A percentile compares a stretch with the other conserved stretches of the same genome.
Conservation (phyloP, 2,113 vertebrate genomes). For the Platanista minor region DNA sequence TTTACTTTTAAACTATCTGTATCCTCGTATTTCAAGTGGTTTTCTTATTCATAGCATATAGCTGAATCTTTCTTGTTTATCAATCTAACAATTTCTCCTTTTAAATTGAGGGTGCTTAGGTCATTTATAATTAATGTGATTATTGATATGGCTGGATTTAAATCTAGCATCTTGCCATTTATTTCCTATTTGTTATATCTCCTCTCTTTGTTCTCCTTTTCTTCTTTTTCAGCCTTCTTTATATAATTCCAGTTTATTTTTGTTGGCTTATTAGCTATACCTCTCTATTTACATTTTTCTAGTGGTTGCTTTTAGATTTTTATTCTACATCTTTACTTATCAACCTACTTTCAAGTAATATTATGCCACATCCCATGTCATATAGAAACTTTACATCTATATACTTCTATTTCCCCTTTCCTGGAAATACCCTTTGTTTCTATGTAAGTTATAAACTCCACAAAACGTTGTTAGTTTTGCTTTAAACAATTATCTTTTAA, state of each 20-base stretch:
- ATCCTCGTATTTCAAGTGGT: neutral
- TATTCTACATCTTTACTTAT: neutral
- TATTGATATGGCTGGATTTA: neutral
- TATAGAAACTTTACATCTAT: neutral
- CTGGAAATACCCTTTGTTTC: neutral
- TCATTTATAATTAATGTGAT: neutral
- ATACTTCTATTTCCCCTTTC: neutral
- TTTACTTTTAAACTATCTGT: neutral
- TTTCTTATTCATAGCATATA: neutral
- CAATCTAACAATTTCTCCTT: neutral
- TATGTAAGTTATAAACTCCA: neutral
- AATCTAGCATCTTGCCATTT: too few relatives aligned
- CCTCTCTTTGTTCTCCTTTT: too few relatives aligned
- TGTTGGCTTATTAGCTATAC: too few relatives aligned
- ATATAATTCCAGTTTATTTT: too few relatives aligned
- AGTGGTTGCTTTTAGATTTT: neutral
- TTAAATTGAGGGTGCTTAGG: neutral
- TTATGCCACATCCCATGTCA: neutral
- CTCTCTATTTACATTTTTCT: neutral
- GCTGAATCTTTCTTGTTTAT: neutral
- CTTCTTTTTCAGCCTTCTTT: too few relatives aligned
- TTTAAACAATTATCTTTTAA: neutral
- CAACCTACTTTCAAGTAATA: neutral
- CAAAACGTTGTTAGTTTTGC: neutral
- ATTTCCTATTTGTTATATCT: too few relatives aligned